phyloP scores from a whole-genome alignment of 1,140 invertebrate genomes.

The Bombus consobrinus region DNA sequence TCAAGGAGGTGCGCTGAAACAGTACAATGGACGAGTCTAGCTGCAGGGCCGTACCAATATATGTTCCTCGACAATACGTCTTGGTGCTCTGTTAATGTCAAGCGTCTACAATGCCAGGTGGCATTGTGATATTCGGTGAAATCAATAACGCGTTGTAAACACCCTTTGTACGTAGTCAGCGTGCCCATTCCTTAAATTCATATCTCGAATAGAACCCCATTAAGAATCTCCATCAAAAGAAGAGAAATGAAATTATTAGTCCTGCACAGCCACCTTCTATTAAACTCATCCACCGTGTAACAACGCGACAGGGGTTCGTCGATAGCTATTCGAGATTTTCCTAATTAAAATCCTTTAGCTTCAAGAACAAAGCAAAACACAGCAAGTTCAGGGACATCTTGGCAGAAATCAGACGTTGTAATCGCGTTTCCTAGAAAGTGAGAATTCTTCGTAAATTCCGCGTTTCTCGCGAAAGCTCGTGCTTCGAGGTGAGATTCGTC shows the following conservation, averaged over 20 bases:
- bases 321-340: not conserved
- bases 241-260: not conserved
- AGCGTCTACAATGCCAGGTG: constrained; percentile 49
- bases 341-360: not conserved
- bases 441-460: not conserved
- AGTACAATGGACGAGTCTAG: constrained; percentile 46
- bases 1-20: constrained; percentile 4
- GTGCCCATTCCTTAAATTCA: not conserved
- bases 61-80: constrained; percentile 51
- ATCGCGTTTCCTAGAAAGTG: constrained; percentile 12
- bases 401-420: not conserved
- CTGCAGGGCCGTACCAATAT: constrained; percentile 39
- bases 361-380: not conserved
- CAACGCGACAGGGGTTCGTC: not conserved
- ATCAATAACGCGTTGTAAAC: constrained; percentile 63
- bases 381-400: not conserved
- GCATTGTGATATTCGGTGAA: constrained; percentile 55
- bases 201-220: no score
- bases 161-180: constrained; percentile 39
- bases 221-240: not conserved
- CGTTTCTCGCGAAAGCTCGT: constrained; percentile 51
- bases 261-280: not conserved
- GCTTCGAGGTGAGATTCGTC: constrained; percentile 62
- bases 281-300: not conserved
- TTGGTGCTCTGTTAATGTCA: constrained; percentile 53